Base-by-base conservation (phyloP, 1,140 invertebrate species). In the Agrypnia vestita region DNA sequence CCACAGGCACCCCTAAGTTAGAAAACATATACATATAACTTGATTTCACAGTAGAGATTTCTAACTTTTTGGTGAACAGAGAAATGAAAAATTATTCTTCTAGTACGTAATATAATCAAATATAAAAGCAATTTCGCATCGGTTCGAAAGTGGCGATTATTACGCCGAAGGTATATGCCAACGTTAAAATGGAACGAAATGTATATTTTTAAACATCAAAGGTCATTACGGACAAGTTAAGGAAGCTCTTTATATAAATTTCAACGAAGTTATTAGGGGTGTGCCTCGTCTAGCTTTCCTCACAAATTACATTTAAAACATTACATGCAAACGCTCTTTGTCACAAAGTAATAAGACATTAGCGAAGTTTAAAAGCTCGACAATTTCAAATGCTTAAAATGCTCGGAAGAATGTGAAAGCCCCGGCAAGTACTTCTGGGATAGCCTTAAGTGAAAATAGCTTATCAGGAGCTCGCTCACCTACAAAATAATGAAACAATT, bases 221-320 rank as follows among this genome's bases (percentile, higher is more conserved):
- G 69, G 69, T 55, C 47, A 73, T 73, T 73, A 73, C 69, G 53
- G 53, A 73, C 69, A 73, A 73, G 69, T 73, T 69, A 73, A 15
- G 25, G 46, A 73, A 55, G 69, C 69, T 73, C 69, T 73, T 73
- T 73, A 73, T 73, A 73, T 8, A 55, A 73, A 73, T 73, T 73
- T 73, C 69, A 73, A 71, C 67, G 46, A 71, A 55, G 69, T 73
- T 73, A 55, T 73, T 62, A 76, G 13, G 44, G 53, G 11, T 4
- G 12, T 49, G 67, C 49, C 43, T 43, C 67, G 53, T 76, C 78
- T 62, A 76, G 72, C 81, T 61, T 64, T 79, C 69, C 17, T 55
- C 78, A 35, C 72, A 82, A 82, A 82, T 79, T 79, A 82, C 78
- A 82, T 82, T 82, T 82, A 79, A 79, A 82, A 82, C 59, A 79